Base-by-base conservation (phyloP, 2,113 vertebrate species). In the Brachypodius melanocephalos region DNA sequence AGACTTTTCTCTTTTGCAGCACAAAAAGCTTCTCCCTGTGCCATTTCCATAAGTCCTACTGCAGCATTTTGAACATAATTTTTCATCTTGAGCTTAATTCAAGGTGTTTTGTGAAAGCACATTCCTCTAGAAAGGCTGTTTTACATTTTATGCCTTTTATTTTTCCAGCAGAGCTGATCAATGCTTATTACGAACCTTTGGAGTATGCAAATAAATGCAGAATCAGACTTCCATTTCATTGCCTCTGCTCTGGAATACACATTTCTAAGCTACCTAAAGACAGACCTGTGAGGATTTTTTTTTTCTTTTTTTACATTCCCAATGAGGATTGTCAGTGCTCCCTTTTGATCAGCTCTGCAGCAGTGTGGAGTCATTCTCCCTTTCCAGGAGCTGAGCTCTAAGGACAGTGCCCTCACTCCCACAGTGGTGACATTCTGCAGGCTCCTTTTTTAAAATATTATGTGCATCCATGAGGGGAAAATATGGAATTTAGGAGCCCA, bases 341-440 rank as follows among this genome's bases (percentile, higher is more conserved):
- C 71, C 66, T 42, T 85, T 88, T 52, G 68, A 68, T 65, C 77
- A 48, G 31, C 46, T 78, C 32, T 71, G 89, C 62, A 52, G 31
- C 6, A 15, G 9, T 28, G 18, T 9, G 26, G 46, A 34, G 14
- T 17, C 71, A n/a, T 0, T 0, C 21, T 88, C n/a, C 1, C 9
- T 55, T 22, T 74, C 17, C 38, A 45, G 69, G 38, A 67, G 25
- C 43, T 71, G 61, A 90, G 45, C 42, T 63, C 1, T 6, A 14
- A 49, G 42, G 43, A 28, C 25, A 36, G 16, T 54, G 34, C 51
- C 61, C 49, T 82, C 5, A 1, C 17, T 80, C 51, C 42, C 52
- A 9, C 6, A 45, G 31, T 0, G 7, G 25, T 24, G 46, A 43
- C 31, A 58, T 14, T 28, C 42, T 38, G 17, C 12, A 16, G 6